Evolutionary conservation across 2,888 invertebrate species (phyloP), one percentile per base, ranked within the genome.

Genomic region (Theodoxus fluviatilis): DNA sequence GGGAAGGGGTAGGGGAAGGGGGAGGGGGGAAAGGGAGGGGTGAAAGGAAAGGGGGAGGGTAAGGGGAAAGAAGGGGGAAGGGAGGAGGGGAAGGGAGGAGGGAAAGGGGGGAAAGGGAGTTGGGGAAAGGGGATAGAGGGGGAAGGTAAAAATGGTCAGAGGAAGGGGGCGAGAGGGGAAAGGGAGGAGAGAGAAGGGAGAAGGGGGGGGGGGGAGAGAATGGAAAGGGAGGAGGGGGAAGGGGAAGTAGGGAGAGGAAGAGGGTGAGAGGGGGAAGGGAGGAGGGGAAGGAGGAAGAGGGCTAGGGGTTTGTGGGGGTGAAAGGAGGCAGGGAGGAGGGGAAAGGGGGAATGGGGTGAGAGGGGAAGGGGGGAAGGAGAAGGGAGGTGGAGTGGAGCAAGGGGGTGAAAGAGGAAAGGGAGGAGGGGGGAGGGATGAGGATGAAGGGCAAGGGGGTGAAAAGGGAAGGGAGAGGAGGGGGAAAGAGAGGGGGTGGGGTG

Each of bases 311-410:
- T 35, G 52, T 49, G 15, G 38, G 43, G 37, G 52, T 64, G 31
- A 28, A 64, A 47, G 35, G n/a, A 49, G 38, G 43, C 18, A 37
- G 43, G n/a, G 52, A 64, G 38, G 25, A 43, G 37, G 64, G 64
- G 52, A 52, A 31, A 37, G 52, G 64, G 25, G 28, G 33, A 64
- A 25, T 49, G 31, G 38, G 33, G 37, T 25, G 64, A 47, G n/a
- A 43, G 35, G 52, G 31, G 25, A 37, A 43, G 28, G 37, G 49
- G 38, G 9, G 31, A 47, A 35, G 63, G 22, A 49, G 31, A 63
- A 35, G 63, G 49, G 25, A 12, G 49, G 68, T 61, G 40, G 49
- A 40, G 57, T 57, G 69, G 31, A 47, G 40, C 64, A 52, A 69
- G 22, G n/a, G 33, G 63, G 49, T 52, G 28, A 52, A 12, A 69